Evolutionary conservation across 2,797 vertebrate species (phyloP), one percentile per base, ranked within the genome.

Genomic region (Kryptolebias ocellatus): DNA sequence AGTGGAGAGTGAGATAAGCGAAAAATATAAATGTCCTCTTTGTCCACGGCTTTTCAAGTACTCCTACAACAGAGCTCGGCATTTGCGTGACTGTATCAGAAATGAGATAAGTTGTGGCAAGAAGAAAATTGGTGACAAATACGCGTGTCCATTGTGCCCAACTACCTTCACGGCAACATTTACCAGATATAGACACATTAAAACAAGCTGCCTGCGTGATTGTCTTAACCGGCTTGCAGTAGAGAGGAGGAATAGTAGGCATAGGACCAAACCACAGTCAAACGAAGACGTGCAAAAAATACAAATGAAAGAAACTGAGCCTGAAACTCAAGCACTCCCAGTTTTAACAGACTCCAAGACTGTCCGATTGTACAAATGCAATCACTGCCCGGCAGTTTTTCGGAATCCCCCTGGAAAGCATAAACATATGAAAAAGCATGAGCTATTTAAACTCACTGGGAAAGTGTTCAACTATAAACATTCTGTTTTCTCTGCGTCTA

Each of bases 341-440:
- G 14, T 45, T 18, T 12, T 14, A 45, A 34, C 47, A 64, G 5
- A 34, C 6, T 1, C 6, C 11, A 53, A 63, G 0, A 9, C n/a
- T 20, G 2, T 15, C 8, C 60, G 20, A 39, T 46, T 17, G 27
- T 89, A 87, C 70, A 90, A 88, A 78, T 95, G 94, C 76, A 83
- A 47, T 69, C 65, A 89, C 31, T 95, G 94, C 75, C 90, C 92
- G 15, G 90, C 92, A 2, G 54, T 87, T 51, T 95, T 91, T 87
- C 44, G 44, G 53, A 47, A 92, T 74, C 15, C 79, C 18, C 94
- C 94, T 67, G 93, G 92, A 70, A 89, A 87, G 68, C 93, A 88
- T 76, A 89, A 84, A 65, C 94, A 95, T 67, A 87, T 88, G 85
- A 92, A 87, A 70, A 94, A 92, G 81, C 93, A 95, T 17, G 85